Base-by-base conservation (phyloP, 2,888 invertebrate species). In the Thymelicus lineola region DNA sequence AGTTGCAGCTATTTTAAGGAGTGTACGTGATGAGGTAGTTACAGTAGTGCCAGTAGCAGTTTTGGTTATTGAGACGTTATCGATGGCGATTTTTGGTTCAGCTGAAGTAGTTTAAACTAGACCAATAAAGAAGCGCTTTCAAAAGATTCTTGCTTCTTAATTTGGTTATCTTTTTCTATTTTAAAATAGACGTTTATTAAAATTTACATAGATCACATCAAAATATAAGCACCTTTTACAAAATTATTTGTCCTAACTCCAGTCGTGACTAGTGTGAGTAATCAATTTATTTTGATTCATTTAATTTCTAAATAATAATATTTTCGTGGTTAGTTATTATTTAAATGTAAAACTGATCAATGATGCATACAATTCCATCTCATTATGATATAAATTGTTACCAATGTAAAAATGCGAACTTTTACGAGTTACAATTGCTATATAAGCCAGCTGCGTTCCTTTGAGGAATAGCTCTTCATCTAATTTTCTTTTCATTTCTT, bases 401-500 rank as follows among this genome's bases (percentile, higher is more conserved):
- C 48, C 66, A 14, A 58, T 58, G 65, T 57, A 59, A 62, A 68
- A 69, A 62, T 63, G 62, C 59, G 65, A 35, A 77, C 75, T 75
- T 76, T 74, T 80, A 80, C 76, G 75, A 76, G 75, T 75, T 75
- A 74, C 71, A 68, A 68, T 68, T 57, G 68, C 68, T 68, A 38
- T 62, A 68, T 62, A 57, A 76, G 73, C 59, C 90, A 89, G 86
- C 88, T 89, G 90, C 82, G 86, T 71, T 80, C 78, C 79, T 81
- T 80, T 80, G 80, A 80, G 80, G 78, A 86, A 86, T 86, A 77
- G 81, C 76, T 82, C 77, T 77, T 80, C 73, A 87, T 88, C 83
- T 83, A 82, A 89, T 89, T 89, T 82, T 76, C 73, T 76, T 78
- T 81, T 80, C 81, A 86, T 89, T 89, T 88, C 82, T 86, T 89